Base-by-base conservation (phyloP, 1,140 invertebrate species). In the Musca domestica region DNA sequence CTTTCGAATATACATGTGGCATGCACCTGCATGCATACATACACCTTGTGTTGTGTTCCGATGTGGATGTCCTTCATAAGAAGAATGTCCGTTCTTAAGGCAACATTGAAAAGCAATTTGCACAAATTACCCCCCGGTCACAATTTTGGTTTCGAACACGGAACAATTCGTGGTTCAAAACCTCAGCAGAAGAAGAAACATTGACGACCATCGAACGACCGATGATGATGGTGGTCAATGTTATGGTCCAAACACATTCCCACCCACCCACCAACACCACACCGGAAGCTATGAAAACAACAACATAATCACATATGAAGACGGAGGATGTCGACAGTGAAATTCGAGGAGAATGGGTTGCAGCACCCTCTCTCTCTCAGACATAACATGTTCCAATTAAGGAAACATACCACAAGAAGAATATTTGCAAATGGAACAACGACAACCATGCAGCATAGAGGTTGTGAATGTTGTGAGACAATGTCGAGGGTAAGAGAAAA, bases 101-200 rank as follows among this genome's bases (percentile, higher is more conserved):
- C 27, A 61, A 41, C 56, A 61, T 61, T 61, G 56, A 61, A 61
- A 61, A 61, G 19, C 56, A 34, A 61, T 61, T 61, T 61, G 56
- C 56, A 41, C 34, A 17, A 61, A 34, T 61, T 19, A 61, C 19
- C 56, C 56, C 34, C 27, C 20, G 10, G 27, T 61, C 34, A 41
- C 12, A 10, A 9, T 3, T 41, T 41, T 41, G 34, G 34, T 41
- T n/a, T 41, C 6, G 34, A 41, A 5, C 34, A 5, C 34, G 34
- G 34, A 41, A 41, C 34, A 41, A 41, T 41, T 41, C 34, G 34
- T 41, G 34, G 34, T 41, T 41, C 34, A 41, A 41, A 41, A 41
- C 34, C 34, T 41, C 34, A 41, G 34, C 34, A 41, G 5, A 41
- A 41, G 5, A 41, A 41, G 34, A 41, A 41, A 41, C 34, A 41